Base-by-base conservation (phyloP, 1,140 invertebrate genomes). In the Tigriopus japonicus region DNA sequence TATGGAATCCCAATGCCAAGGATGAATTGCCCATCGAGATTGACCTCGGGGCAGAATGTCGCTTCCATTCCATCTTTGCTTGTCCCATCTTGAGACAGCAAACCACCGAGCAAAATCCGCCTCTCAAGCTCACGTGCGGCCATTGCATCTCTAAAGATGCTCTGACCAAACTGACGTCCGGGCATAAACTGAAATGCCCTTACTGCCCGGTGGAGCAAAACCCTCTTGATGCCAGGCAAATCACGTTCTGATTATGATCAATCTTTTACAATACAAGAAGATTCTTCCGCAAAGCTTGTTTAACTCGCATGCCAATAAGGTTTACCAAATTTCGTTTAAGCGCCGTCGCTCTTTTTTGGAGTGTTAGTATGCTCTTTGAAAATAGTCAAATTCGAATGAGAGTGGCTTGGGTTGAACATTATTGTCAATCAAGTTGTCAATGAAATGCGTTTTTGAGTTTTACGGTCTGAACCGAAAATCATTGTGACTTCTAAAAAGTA, bases 101-200 rank as follows among this genome's bases (percentile, higher is more conserved):
- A 72, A 91, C 87, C 52, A 90, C 89, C 12, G 91, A 98, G 66
- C 80, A 80, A 63, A 98, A 98, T 78, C 95, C 95, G 59, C 95
- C 95, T 14, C 94, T 98, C 85, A 79, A 89, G 65, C 75, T 99
- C 41, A 81, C 88, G 0, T 99, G 95, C 74, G 95, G 95, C 21
- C 94, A 99, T 76, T 94, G 97, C 45, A 98, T 98, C 64, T 96
- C 93, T 13, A 79, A 86, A 65, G 94, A 98, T 75, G 95, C 95
- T 53, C 78, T 98, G 42, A 86, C 86, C 70, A 98, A 97, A 76
- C 78, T 98, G 59, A 85, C 86, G 56, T 87, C 81, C 69, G 86
- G 86, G 19, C 89, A 85, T 71, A 95, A 96, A 71, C 79, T 97
- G 67, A 98, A 98, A 76, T 98, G 94, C 71, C 93, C 93, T 1